Conservation (phyloP, 1,140 invertebrate species). For the Dysdera silvatica region DNA sequence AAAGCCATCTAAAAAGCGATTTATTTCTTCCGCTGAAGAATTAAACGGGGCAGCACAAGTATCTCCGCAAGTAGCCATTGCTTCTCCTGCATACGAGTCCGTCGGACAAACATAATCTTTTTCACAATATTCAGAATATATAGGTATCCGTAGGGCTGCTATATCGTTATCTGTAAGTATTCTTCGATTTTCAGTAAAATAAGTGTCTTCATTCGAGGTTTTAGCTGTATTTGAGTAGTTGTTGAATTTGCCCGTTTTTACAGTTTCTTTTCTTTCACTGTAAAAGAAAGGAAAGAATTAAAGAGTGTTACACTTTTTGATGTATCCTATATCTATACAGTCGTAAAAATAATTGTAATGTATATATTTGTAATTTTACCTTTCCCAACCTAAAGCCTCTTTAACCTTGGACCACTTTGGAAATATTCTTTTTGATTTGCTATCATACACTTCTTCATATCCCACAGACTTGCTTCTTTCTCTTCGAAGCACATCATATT, state of each 20-base stretch:
- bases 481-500: not conserved
- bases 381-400: constrained; percentile 29
- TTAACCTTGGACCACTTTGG: constrained; percentile 29
- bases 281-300: too few species aligned
- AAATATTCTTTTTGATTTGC: constrained; percentile 19
- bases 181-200: not conserved
- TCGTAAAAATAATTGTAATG: too few species aligned
- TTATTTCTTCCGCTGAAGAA: too few species aligned
- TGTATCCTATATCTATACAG: too few species aligned
- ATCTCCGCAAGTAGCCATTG: too few species aligned
- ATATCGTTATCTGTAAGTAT: not conserved
- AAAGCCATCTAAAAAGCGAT: too few species aligned
- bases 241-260: too few species aligned
- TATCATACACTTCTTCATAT: constrained; percentile 17
- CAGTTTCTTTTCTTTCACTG: constrained; percentile 14
- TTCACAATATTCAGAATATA: not conserved
- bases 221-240: too few species aligned
- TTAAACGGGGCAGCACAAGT: too few species aligned
- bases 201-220: not conserved
- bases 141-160: not conserved
- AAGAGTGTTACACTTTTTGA: too few species aligned
- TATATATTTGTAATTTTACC: too few species aligned
- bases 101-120: not conserved
- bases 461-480: constrained; percentile 27
- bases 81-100: too few species aligned